Evolutionary conservation across 1,140 invertebrate genomes (phyloP).

Genomic region (Euglossa dilemma): DNA sequence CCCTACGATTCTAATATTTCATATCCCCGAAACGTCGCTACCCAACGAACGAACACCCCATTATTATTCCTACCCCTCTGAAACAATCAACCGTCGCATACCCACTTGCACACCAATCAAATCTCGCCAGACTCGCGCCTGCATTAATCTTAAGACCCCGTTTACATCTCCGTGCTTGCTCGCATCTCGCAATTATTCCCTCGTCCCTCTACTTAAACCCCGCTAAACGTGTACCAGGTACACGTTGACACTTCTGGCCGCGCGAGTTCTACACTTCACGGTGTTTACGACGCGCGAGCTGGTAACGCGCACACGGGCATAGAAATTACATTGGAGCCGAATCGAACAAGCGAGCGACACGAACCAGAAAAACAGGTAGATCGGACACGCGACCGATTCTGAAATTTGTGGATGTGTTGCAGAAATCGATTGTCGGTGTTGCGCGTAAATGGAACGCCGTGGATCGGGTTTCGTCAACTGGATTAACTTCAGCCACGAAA

Average conservation of each 20-base stretch:
- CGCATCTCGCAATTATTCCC: background rate
- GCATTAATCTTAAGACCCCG: background rate
- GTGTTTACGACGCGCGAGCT: constrained; percentile 39
- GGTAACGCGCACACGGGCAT: constrained; percentile 10
- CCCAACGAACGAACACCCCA: no score
- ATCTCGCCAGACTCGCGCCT: constrained; percentile 29
- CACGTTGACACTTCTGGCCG: constrained; percentile 50
- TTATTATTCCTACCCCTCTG: no score
- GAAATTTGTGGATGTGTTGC: constrained; percentile 59
- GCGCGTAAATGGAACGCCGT: constrained; percentile 44
- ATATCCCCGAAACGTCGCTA: no score
- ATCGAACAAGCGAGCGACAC: background rate
- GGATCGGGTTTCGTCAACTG: constrained; percentile 51
- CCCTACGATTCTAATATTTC: no score
- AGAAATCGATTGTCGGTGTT: constrained; percentile 48
- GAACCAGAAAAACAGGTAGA: constrained; percentile 40
- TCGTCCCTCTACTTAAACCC: background rate
- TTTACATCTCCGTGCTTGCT: background rate
- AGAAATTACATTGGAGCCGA: background rate
- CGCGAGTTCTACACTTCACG: constrained; percentile 44
- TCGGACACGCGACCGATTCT: background rate
- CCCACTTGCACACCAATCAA: background rate
- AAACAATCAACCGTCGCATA: no score
- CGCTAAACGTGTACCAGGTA: background rate
- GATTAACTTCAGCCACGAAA: constrained; percentile 41